These are phyloP conservation scores for Zootermopsis nevadensis DNA, from an alignment of 2,888 invertebrate species.

Conservation along the genomic window DNA sequence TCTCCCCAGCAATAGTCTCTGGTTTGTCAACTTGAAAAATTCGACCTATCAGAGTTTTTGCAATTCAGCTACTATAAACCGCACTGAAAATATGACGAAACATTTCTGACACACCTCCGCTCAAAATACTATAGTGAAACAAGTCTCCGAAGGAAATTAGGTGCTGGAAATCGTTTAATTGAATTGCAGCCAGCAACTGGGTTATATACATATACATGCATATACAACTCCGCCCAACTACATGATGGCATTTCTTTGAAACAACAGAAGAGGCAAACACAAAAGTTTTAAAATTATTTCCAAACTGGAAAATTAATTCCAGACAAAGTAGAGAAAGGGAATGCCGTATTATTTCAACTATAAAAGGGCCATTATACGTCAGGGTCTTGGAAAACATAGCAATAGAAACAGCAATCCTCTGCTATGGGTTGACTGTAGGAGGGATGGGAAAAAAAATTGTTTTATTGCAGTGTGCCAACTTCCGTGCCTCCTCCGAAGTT, in stretches of 20 bases:
- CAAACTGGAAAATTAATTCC: slow-evolving; percentile 49
- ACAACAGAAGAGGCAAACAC: slow-evolving; percentile 39
- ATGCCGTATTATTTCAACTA: slow-evolving; percentile 41
- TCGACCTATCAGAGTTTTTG: background rate
- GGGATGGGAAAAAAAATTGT: slow-evolving; percentile 34
- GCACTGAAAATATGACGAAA: background rate
- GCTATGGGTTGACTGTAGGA: slow-evolving; percentile 27
- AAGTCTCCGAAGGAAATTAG: slow-evolving; percentile 14
- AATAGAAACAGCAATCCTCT: slow-evolving; percentile 30
- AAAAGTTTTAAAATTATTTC: slow-evolving; percentile 49
- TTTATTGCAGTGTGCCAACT: slow-evolving; percentile 42
- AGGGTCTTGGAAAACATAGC: slow-evolving; percentile 39
- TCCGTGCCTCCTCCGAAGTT: slow-evolving; percentile 37
- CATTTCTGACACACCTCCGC: background rate
- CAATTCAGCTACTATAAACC: background rate
- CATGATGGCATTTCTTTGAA: slow-evolving; percentile 39
- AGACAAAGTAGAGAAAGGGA: slow-evolving; percentile 45
- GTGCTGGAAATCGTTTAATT: slow-evolving; percentile 29
- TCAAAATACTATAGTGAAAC: background rate
- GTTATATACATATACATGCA: slow-evolving; percentile 13
- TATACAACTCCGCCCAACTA: slow-evolving; percentile 4
- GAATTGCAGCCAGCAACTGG: slow-evolving; percentile 20
- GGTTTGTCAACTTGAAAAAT: background rate
- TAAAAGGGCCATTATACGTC: slow-evolving; percentile 44
- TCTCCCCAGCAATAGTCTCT: background rate